These are phyloP conservation scores for Bombyx huttoni DNA, from an alignment of 2,888 invertebrate genomes.

Conservation along the genomic window DNA sequence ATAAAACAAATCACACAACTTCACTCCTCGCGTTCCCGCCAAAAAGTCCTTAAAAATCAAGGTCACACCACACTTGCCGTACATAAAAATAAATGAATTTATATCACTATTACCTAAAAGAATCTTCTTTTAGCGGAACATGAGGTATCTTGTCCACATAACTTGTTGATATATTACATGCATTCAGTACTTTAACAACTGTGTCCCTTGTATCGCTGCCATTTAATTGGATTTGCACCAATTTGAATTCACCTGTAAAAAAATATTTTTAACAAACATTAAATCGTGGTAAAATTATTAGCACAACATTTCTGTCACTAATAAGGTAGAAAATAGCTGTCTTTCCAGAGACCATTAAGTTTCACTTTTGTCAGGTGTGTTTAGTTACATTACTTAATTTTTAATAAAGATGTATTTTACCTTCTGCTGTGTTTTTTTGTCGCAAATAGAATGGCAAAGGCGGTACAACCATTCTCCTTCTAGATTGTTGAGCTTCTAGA, in stretches of 20 bases:
- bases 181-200: slow-evolving; percentile 81
- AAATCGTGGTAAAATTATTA: no score
- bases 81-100: not conserved
- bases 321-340: no score
- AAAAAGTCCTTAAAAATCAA: no score
- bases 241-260: slow-evolving; percentile 76
- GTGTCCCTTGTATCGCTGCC: slow-evolving; percentile 79
- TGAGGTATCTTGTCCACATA: slow-evolving; percentile 83
- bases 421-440: slow-evolving; percentile 73
- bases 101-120: slow-evolving; percentile 23
- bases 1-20: no score
- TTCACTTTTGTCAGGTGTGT: no score
- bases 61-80: not conserved
- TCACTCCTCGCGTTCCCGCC: no score
- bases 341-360: no score
- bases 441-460: slow-evolving; percentile 85
- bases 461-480: slow-evolving; percentile 72
- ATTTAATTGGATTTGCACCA: slow-evolving; percentile 81
- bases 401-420: slow-evolving; percentile 17
- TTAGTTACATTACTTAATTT: no score
- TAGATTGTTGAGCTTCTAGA: slow-evolving; percentile 82
- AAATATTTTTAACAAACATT: not conserved
- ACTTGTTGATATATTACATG: slow-evolving; percentile 89
- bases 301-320: no score
- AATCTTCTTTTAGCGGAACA: slow-evolving; percentile 25